Evolutionary conservation across 2,888 invertebrate genomes (phyloP).

Genomic region (Tribolium freemani): DNA sequence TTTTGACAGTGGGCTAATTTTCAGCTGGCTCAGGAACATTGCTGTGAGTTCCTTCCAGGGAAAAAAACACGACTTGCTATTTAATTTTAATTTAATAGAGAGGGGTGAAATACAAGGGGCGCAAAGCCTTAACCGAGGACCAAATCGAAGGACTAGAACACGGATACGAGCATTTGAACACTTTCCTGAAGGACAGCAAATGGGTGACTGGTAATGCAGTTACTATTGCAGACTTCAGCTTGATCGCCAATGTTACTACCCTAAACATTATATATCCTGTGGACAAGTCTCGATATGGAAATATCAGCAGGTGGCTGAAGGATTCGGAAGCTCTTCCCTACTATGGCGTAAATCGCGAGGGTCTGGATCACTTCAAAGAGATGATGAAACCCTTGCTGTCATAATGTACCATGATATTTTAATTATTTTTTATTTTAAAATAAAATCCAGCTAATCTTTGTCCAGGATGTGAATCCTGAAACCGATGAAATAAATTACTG

Average conservation of each 20-base stretch:
- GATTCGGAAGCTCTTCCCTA: constrained; percentile 28
- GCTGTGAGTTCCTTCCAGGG: constrained; percentile 46
- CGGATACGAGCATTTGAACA: constrained; percentile 22
- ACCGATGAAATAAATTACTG: constrained; percentile 23
- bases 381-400: constrained; percentile 16
- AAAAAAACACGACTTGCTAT: not conserved
- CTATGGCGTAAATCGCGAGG: constrained; percentile 15
- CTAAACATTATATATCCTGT: constrained; percentile 28
- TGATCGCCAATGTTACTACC: constrained; percentile 34
- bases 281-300: not conserved
- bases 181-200: constrained; percentile 12
- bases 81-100: constrained; percentile 8
- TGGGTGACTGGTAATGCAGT: constrained; percentile 41
- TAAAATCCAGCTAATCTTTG: constrained; percentile 10
- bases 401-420: not conserved
- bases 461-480: constrained; percentile 14
- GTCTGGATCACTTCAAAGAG: constrained; percentile 8
- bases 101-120: constrained; percentile 27
- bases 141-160: constrained; percentile 59
- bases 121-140: constrained; percentile 57
- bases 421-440: too few species aligned
- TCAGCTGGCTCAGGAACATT: constrained; percentile 55
- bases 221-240: constrained; percentile 45
- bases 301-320: constrained; percentile 35
- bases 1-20: constrained; percentile 69